These are phyloP conservation scores for Plotosus lineatus DNA, from an alignment of 2,113 vertebrate species.

Conservation along the genomic window DNA sequence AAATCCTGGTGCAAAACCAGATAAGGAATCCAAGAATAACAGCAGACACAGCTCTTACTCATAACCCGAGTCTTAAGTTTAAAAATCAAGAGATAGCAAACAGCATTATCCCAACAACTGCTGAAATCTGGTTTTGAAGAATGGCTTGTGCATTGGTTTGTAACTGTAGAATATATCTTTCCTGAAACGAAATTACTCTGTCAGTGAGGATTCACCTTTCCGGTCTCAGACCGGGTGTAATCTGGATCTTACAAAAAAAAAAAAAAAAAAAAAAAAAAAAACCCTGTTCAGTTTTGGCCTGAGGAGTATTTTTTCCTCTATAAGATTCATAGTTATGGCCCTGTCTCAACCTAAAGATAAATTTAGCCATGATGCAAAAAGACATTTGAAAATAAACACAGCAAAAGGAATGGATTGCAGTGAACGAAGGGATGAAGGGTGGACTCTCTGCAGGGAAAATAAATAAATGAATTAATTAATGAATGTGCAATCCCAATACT, in stretches of 20 bases:
- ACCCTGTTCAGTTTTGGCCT: neutral
- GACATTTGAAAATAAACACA: slow-evolving; percentile 4
- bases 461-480: neutral
- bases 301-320: neutral
- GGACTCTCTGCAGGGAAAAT: neutral
- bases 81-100: neutral
- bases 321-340: slow-evolving; percentile 5
- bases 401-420: neutral
- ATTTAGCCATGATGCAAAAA: slow-evolving; percentile 6
- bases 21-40: slow-evolving; percentile 42
- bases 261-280: neutral
- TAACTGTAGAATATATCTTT: neutral
- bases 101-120: neutral
- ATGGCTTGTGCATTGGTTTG: neutral
- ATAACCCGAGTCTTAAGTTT: slow-evolving; percentile 50
- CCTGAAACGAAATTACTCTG: neutral
- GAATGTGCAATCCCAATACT: neutral
- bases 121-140: neutral
- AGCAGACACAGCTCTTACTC: slow-evolving; percentile 31
- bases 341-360: slow-evolving; percentile 29
- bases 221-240: slow-evolving; percentile 1
- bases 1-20: slow-evolving; percentile 44
- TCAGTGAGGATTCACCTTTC: neutral
- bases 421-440: neutral
- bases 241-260: neutral